A percentile compares a stretch with the other conserved stretches of the same genome.
phyloP scores from a whole-genome alignment of 2,797 vertebrate genomes.

The Thripadectes ignobilis region DNA sequence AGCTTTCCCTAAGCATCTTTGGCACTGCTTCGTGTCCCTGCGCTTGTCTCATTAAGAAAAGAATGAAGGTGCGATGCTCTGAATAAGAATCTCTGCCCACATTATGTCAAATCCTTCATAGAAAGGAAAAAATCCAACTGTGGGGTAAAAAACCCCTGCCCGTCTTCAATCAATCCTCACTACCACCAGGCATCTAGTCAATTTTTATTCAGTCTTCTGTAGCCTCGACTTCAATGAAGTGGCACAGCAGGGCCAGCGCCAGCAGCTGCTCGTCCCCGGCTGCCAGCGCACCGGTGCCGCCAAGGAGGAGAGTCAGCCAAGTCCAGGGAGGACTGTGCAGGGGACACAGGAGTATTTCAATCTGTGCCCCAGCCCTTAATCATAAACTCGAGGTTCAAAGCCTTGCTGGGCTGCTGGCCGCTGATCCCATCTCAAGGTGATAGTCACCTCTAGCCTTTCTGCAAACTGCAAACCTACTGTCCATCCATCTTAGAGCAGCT shows the following conservation, averaged over 20 bases:
- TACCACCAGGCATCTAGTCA: slow-evolving; percentile 81
- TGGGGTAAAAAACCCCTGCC: slow-evolving; percentile 85
- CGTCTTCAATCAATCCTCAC: slow-evolving; percentile 88
- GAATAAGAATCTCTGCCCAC: slow-evolving; percentile 56
- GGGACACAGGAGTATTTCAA: slow-evolving; percentile 53
- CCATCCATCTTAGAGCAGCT: slow-evolving; percentile 92
- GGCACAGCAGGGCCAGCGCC: slow-evolving; percentile 75
- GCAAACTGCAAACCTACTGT: slow-evolving; percentile 82
- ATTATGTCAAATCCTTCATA: slow-evolving; percentile 78
- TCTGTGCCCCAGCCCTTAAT: slow-evolving; percentile 70
- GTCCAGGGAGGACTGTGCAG: background rate
- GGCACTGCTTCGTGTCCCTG: background rate
- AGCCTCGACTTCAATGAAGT: slow-evolving; percentile 79
- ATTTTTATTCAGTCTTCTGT: slow-evolving; percentile 80
- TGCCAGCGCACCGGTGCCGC: slow-evolving; percentile 17
- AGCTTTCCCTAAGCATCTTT: background rate
- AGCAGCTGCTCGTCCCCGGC: slow-evolving; percentile 48
- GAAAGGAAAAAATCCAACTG: slow-evolving; percentile 87
- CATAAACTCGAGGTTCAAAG: slow-evolving; percentile 79
- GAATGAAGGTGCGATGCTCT: slow-evolving; percentile 41
- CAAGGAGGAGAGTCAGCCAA: background rate
- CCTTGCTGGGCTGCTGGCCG: slow-evolving; percentile 74
- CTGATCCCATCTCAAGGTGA: slow-evolving; percentile 82
- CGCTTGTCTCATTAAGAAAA: slow-evolving; percentile 51
- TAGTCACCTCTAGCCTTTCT: slow-evolving; percentile 83